Evolutionary conservation across 2,888 invertebrate genomes (phyloP).

Genomic region (Eudemis profundana): DNA sequence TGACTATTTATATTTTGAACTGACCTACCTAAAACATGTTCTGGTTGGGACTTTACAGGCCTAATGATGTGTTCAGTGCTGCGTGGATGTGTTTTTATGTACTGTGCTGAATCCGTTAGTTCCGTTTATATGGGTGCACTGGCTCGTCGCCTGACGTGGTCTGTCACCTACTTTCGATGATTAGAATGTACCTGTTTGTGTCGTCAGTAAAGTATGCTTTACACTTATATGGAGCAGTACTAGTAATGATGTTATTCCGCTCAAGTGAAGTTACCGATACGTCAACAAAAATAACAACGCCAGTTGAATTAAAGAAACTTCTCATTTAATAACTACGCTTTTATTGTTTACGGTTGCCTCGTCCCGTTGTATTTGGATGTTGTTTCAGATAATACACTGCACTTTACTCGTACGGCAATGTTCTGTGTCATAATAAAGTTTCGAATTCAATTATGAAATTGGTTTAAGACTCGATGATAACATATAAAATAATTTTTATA

Average conservation of each 20-base stretch:
- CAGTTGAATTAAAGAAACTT: neutral
- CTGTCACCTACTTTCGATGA: slow-evolving; percentile 72
- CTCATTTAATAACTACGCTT: slow-evolving; percentile 7
- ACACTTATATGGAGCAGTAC: slow-evolving; percentile 45
- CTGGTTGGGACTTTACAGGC: slow-evolving; percentile 44
- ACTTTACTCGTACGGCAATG: slow-evolving; percentile 50
- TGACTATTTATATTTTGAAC: slow-evolving; percentile 52
- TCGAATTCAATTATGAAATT: slow-evolving; percentile 52
- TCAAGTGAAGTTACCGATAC: slow-evolving; percentile 39
- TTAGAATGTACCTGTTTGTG: slow-evolving; percentile 64
- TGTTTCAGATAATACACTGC: slow-evolving; percentile 52
- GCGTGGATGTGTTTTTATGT: slow-evolving; percentile 65
- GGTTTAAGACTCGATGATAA: slow-evolving; percentile 42
- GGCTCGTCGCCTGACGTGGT: slow-evolving; percentile 67
- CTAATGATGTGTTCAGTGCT: slow-evolving; percentile 66
- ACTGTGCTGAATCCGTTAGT: slow-evolving; percentile 64
- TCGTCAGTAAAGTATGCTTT: slow-evolving; percentile 48
- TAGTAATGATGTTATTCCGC: slow-evolving; percentile 65
- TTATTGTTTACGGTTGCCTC: slow-evolving; percentile 12
- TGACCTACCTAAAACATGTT: slow-evolving; percentile 38
- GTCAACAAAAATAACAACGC: slow-evolving; percentile 9
- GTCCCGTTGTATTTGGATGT: slow-evolving; percentile 48
- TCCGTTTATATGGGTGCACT: slow-evolving; percentile 75
- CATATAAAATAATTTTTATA: slow-evolving; percentile 3
- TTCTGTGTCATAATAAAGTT: slow-evolving; percentile 60